Percentiles rank a stretch among this genome's conserved stretches.
These are phyloP conservation scores for Orientallactaga bullata DNA, from an alignment of 2,113 vertebrate genomes.

Conservation along the genomic window DNA sequence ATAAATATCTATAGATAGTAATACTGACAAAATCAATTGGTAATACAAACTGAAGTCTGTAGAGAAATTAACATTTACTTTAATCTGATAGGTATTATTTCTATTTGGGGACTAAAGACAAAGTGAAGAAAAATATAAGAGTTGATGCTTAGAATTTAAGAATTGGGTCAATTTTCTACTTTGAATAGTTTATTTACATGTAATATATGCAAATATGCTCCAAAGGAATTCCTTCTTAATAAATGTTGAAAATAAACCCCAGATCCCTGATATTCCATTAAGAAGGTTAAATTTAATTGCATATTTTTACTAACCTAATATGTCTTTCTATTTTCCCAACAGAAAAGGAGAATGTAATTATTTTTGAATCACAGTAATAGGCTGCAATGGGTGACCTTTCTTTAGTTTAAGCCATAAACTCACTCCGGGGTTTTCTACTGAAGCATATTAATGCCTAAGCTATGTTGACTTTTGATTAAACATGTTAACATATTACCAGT, in stretches of 20 bases:
- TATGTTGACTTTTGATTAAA: conserved; percentile 59
- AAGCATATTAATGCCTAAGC: conserved; percentile 56
- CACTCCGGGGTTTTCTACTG: conserved; percentile 43
- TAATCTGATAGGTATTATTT: background rate
- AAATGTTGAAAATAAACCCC: conserved; percentile 61
- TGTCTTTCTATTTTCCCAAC: conserved; percentile 70
- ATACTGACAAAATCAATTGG: background rate
- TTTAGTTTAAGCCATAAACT: conserved; percentile 69
- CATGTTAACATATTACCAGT: conserved; percentile 3
- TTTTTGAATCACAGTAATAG: conserved; percentile 69
- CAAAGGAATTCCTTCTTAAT: background rate
- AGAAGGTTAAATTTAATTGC: conserved; percentile 79
- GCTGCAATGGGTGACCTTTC: conserved; percentile 73
- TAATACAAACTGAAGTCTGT: background rate
- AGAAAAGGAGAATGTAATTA: conserved; percentile 76
- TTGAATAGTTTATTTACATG: background rate
- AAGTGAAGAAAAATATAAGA: background rate
- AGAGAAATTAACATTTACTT: background rate
- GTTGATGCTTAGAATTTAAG: conserved; percentile 7
- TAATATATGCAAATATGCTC: background rate
- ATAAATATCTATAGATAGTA: background rate
- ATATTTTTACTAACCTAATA: conserved; percentile 47
- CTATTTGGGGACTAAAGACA: background rate
- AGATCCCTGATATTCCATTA: conserved; percentile 65
- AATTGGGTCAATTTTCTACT: background rate